Percentiles rank a stretch among this genome's conserved stretches.
Conservation (phyloP, 2,113 vertebrate species). For the Crypturellus undulatus region DNA sequence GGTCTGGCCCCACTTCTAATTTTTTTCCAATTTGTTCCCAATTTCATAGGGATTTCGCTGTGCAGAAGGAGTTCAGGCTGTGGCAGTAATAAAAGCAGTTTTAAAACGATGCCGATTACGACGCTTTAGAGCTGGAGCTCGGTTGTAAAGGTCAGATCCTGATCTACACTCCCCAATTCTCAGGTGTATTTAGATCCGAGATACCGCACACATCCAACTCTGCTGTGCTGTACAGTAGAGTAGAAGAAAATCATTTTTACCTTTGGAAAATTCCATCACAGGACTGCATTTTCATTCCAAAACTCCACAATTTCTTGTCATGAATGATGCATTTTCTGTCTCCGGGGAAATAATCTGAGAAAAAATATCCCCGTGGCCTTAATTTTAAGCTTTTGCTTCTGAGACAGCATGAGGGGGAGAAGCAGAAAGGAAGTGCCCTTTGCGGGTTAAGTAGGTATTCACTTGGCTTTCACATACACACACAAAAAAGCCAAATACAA, state of each 20-base stretch:
- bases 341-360: not conserved
- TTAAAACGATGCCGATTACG: constrained; percentile 1
- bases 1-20: not conserved
- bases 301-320: not conserved
- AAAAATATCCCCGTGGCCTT: not conserved
- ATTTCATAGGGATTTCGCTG: constrained; percentile 16
- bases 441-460: not conserved
- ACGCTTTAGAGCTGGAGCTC: not conserved
- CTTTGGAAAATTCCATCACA: constrained; percentile 53
- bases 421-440: not conserved
- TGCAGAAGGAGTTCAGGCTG: not conserved
- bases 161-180: constrained; percentile 7
- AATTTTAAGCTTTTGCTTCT: not conserved
- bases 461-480: not conserved
- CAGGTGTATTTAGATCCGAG: not conserved
- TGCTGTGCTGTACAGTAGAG: not conserved
- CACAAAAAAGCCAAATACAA: not conserved
- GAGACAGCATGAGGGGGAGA: not conserved
- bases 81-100: constrained; percentile 17
- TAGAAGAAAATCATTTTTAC: constrained; percentile 10
- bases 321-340: not conserved
- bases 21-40: not conserved
- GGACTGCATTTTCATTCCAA: not conserved
- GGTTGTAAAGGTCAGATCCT: constrained; percentile 55
- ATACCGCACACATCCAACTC: not conserved